Percentiles rank a stretch among this genome's conserved stretches.
Conservation (phyloP, 2,888 invertebrate species). For the Galeruca laticollis region DNA sequence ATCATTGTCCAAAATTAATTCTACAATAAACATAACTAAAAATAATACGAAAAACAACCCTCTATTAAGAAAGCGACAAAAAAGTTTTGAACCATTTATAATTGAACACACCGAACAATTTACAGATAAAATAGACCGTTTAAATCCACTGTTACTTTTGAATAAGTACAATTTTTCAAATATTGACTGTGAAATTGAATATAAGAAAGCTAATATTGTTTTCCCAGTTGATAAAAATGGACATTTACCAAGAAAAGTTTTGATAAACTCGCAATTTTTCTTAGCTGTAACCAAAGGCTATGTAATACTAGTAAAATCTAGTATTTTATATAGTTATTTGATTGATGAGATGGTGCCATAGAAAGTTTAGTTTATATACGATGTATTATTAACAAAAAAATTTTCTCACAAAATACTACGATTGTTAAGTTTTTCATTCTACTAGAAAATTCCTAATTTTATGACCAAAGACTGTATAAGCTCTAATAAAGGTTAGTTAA, state of each 20-base stretch:
- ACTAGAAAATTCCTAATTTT: too few species aligned
- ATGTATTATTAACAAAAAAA: too few species aligned
- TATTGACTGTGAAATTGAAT: slow-evolving; percentile 34
- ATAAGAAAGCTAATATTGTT: slow-evolving; percentile 45
- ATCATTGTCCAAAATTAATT: background rate
- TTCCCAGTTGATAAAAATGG: slow-evolving; percentile 33
- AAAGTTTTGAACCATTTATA: slow-evolving; percentile 18
- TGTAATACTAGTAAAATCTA: slow-evolving; percentile 43
- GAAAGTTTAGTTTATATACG: too few species aligned
- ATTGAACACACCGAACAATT: slow-evolving; percentile 39
- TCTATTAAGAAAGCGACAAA: background rate
- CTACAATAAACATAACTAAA: background rate
- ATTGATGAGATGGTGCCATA: slow-evolving; percentile 26
- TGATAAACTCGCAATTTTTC: slow-evolving; percentile 26
- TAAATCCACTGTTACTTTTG: slow-evolving; percentile 44
- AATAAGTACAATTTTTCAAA: slow-evolving; percentile 39
- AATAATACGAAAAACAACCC: too few species aligned
- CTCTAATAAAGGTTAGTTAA: too few species aligned
- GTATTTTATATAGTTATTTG: slow-evolving; percentile 40
- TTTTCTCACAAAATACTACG: too few species aligned
- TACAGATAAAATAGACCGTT: slow-evolving; percentile 36
- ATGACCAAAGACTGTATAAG: too few species aligned
- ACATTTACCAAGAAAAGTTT: slow-evolving; percentile 27
- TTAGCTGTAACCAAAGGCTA: slow-evolving; percentile 39
- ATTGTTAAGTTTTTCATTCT: too few species aligned